These are phyloP conservation scores for Psilanteris sp. DNA, from an alignment of 1,140 invertebrate species.

Conservation along the genomic window DNA sequence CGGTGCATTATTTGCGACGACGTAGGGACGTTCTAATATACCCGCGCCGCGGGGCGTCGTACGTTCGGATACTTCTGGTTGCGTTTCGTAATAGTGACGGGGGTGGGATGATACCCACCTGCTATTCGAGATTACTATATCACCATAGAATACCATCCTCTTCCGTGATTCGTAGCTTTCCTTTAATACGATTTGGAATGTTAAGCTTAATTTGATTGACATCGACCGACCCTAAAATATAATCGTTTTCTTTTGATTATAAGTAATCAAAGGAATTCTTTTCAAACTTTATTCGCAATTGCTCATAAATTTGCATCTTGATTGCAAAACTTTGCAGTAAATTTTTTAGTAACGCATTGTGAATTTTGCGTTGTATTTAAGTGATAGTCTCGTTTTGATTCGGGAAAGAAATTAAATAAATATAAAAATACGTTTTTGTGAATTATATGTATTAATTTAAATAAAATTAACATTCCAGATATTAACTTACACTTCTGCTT, in stretches of 20 bases:
- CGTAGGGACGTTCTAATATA: slow-evolving; percentile 68
- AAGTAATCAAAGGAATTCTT: slow-evolving; percentile 46
- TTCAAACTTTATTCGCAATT: too few relatives aligned
- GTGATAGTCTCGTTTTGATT: too few relatives aligned
- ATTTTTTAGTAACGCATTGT: too few relatives aligned
- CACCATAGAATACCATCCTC: slow-evolving; percentile 52
- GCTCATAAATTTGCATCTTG: too few relatives aligned
- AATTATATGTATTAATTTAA: too few relatives aligned
- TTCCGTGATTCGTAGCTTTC: slow-evolving; percentile 53
- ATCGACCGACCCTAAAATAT: slow-evolving; percentile 41
- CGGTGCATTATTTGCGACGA: slow-evolving; percentile 65
- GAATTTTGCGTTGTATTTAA: too few relatives aligned
- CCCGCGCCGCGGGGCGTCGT: slow-evolving; percentile 67
- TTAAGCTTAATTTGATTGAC: slow-evolving; percentile 67
- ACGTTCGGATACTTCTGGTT: slow-evolving; percentile 70
- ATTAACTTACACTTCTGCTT: too few relatives aligned
- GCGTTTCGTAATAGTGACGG: slow-evolving; percentile 68
- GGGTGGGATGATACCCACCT: slow-evolving; percentile 67
- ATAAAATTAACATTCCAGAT: too few relatives aligned
- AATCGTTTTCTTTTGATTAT: slow-evolving; percentile 50
- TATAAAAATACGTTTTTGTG: too few relatives aligned
- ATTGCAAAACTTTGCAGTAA: too few relatives aligned
- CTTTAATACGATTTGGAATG: slow-evolving; percentile 59
- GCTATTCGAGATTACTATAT: slow-evolving; percentile 61
- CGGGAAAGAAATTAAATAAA: too few relatives aligned